Evolutionary conservation across 2,797 vertebrate species (phyloP).

Genomic region (Pipistrellus nathusii): DNA sequence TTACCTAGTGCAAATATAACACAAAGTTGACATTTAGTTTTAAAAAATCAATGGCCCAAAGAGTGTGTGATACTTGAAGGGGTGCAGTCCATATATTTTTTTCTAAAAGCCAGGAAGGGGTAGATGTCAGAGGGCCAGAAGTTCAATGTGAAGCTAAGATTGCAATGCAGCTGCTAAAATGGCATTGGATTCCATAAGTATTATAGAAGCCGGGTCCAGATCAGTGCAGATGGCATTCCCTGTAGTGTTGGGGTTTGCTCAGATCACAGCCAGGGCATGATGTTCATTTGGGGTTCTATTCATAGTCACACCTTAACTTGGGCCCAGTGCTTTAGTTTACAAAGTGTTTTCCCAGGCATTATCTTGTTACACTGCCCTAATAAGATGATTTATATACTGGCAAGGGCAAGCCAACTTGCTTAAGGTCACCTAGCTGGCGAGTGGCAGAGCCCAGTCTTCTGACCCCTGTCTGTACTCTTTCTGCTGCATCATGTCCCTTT

Average conservation of each 20-base stretch:
- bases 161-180: background rate
- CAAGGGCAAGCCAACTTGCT: background rate
- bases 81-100: background rate
- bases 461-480: background rate
- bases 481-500: background rate
- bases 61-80: background rate
- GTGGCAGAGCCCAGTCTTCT: background rate
- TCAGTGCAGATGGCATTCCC: too few relatives aligned
- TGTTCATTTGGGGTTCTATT: background rate
- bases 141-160: background rate
- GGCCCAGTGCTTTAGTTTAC: background rate
- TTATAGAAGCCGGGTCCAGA: background rate
- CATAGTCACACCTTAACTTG: background rate
- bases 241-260: background rate
- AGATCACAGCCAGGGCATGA: background rate
- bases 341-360: background rate
- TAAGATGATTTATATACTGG: background rate
- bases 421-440: conserved; percentile 9
- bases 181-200: background rate
- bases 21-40: conserved; percentile 36
- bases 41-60: background rate
- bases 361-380: background rate
- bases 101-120: background rate
- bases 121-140: background rate
- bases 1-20: background rate